Base-by-base conservation (phyloP, 2,888 invertebrate genomes). In the Sylvicola cinctus region DNA sequence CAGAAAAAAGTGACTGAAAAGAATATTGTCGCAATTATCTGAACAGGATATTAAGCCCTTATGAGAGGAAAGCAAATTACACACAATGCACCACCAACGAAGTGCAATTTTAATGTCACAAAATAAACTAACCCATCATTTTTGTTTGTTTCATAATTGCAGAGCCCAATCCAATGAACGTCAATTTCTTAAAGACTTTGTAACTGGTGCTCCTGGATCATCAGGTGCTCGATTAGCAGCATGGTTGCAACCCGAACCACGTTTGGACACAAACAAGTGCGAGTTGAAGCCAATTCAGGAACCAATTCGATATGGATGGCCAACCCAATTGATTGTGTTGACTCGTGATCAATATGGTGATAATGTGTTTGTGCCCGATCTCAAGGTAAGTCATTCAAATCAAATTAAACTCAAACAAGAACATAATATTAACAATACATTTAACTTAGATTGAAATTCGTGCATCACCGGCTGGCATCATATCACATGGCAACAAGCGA, bases 321-420 rank as follows among this genome's bases (percentile, higher is more conserved):
- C 83, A 11, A 76, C 83, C 1, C 68, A 81, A 41, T 67, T 91
- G 38, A 78, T 83, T 3, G 66, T 87, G 3, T 63, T 77, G 40
- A 80, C 79, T 33, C 69, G 81, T 42, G 93, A 96, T 59, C 95
- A 96, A 59, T 90, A 91, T 54, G 83, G 84, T 1, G 81, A 90
- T 47, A 61, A 74, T 11, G 91, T 91, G 3, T 67, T 78, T 42
- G 85, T 83, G 20, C 74, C 81, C 5, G 77, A 79, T 39, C 68
- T 93, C 40, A 83, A 78, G 67, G 84, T 87, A 48, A 58, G 61
- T 37, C 6, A 12, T 28, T 28, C 28, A 28, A 7, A 13, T 28
- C 12, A 28, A 28, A 7, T 4, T 13, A 8, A 8, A 7, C 4
- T 28, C n/a, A 20, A 20, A 20, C 8, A 20, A 4, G 4, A 6